Base-by-base conservation (phyloP, 1,140 invertebrate species). In the Antheraea pernyi region DNA sequence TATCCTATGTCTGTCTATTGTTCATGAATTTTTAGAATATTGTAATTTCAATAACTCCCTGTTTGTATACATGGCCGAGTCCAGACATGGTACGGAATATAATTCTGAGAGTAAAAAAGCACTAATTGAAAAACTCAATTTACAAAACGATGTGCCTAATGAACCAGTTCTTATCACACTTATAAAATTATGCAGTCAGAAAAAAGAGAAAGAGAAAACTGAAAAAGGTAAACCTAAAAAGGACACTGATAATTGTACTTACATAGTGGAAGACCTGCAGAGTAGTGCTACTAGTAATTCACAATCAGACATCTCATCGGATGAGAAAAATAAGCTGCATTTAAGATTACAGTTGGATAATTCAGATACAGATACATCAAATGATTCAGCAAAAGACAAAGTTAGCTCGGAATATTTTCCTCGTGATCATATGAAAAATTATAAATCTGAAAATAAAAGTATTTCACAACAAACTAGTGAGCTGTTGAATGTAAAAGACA, bases 11-110 rank as follows among this genome's bases (percentile, higher is more conserved):
- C 74, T 93, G 36, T 84, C 88, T 19, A 76, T 93, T 42, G 84
- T 93, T 67, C 88, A 93, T 65, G 92, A 93, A 66, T 89, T 93
- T 73, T 78, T 93, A 67, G 90, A 93, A 78, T 93, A 85, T 81
- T 92, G 90, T 79, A 88, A 91, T 74, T 78, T 93, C 16, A 90
- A 86, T 74, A 92, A 92, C 71, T 92, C 91, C n/a, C 83, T 91
- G 77, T 91, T 91, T 81, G 89, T 93, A 48, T 93, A 92, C 81
- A 89, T 81, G 73, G 85, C 92, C 18, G 92, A 93, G 77, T 88
- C 88, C n/a, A 83, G 91, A 60, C 91, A 92, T 84, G 89, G 87
- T 9, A 89, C 76, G 53, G 88, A 85, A 62, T 93, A 92, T 73
- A 74, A 76, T 16, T 91, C 90, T 59, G 83, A 90, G 68, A 84